phyloP scores from a whole-genome alignment of 2,113 vertebrate genomes.

The Solea solea region DNA sequence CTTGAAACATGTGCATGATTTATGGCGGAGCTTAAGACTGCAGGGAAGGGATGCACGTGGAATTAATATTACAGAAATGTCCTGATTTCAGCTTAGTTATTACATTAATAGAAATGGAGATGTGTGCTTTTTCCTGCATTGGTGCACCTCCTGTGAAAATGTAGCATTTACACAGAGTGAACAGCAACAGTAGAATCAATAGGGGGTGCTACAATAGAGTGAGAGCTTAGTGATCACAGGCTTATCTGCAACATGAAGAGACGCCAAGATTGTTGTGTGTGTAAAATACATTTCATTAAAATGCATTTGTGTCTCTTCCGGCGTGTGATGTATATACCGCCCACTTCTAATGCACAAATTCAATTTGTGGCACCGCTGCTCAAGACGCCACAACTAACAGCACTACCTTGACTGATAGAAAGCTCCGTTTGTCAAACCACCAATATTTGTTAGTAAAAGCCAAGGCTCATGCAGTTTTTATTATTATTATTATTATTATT shows the following conservation, averaged over 20 bases:
- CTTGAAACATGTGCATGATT: conserved; percentile 25
- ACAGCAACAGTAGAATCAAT: conserved; percentile 58
- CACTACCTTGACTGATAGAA: conserved; percentile 30
- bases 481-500: conserved; percentile 12
- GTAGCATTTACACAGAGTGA: conserved; percentile 17
- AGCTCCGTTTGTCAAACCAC: conserved; percentile 28
- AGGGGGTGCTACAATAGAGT: conserved; percentile 80
- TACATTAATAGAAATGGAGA: not conserved
- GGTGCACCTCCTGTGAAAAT: not conserved
- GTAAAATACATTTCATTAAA: conserved; percentile 22
- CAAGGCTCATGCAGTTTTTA: conserved; percentile 1
- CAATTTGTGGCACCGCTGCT: conserved; percentile 30
- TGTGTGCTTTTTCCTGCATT: not conserved
- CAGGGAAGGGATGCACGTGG: conserved; percentile 11
- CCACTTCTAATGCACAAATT: conserved; percentile 29
- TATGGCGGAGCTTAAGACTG: conserved; percentile 25
- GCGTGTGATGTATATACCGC: not conserved
- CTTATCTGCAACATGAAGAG: conserved; percentile 3
- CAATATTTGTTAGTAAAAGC: conserved; percentile 23
- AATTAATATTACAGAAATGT: conserved; percentile 7
- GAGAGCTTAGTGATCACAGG: conserved; percentile 11
- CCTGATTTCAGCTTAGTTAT: conserved; percentile 2
- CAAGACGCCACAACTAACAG: conserved; percentile 16
- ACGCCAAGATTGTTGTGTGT: not conserved
- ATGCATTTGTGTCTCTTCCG: conserved; percentile 7